Base-by-base conservation (phyloP, 92 coral and sea anemone species). In the Desmophyllum pertusum region DNA sequence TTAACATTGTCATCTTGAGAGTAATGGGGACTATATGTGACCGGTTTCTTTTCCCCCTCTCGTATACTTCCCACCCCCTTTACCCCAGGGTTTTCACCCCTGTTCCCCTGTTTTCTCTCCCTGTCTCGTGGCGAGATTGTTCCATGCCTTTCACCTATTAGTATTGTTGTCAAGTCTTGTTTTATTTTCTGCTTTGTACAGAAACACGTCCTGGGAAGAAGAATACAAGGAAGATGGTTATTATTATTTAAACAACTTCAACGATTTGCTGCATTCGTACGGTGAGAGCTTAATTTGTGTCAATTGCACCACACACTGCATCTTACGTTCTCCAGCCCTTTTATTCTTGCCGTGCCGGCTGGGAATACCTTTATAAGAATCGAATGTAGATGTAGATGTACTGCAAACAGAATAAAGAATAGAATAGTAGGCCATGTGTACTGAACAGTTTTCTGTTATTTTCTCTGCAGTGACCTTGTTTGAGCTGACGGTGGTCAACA, bases 401-500 rank as follows among this genome's bases (percentile, higher is more conserved):
- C 53, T 48, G 53, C 53, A 48, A 48, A 48, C 53, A 48, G 21
- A 48, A 14, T n/a, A n/a, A n/a, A n/a, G n/a, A n/a, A n/a, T n/a
- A n/a, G n/a, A n/a, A n/a, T n/a, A n/a, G n/a, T n/a, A n/a, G n/a
- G n/a, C n/a, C n/a, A n/a, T n/a, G 10, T 13, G 33, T 62, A 29
- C 33, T n/a, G 30, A 2, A 30, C 29, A 33, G 39, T 31, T 45
- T 72, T 48, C 5, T 35, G 21, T 27, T 43, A 43, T 21, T 83
- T 23, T 29, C 38, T 36, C 73, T 87, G 21, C 86, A 97, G 99
- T 97, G 42, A 97, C 99, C 18, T 80, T 97, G 83, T 97, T 97
- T 80, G 99, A 97, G 72, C 90, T 97, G 73, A 97, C 99, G 31
- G 99, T 97, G 5, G 93, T 97, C 39, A 97, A 97, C 85, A 97